Evolutionary conservation across 1,140 invertebrate genomes (phyloP).

Genomic region (Lepidurus couesii): DNA sequence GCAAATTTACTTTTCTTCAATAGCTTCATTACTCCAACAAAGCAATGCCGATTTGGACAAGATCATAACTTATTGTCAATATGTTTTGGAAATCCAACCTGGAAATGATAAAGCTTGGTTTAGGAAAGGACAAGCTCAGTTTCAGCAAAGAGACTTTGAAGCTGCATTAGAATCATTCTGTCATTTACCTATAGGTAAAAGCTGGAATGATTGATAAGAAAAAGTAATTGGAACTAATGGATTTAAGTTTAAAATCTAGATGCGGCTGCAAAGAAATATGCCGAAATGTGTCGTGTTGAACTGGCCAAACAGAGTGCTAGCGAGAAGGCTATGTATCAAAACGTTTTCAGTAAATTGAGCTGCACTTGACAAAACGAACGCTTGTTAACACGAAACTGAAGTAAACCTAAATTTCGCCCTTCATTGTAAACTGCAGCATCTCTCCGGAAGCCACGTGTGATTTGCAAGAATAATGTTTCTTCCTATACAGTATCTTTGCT

Average conservation of each 20-base stretch:
- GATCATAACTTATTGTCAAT: constrained; percentile 25
- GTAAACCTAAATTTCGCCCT: no score
- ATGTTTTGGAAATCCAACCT: not conserved
- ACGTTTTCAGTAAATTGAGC: constrained; percentile 1
- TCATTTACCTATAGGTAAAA: not conserved
- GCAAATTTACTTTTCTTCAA: not conserved
- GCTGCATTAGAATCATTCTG: constrained; percentile 2
- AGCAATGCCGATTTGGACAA: constrained; percentile 20
- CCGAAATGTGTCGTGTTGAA: not conserved
- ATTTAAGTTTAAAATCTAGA: not conserved
- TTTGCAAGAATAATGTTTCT: no score
- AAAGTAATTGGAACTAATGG: not conserved
- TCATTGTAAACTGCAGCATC: no score
- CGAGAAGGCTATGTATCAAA: constrained; percentile 4
- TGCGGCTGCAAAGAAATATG: not conserved
- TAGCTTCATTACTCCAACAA: constrained; percentile 25
- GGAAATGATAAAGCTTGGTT: constrained; percentile 26
- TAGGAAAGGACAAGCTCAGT: constrained; percentile 20
- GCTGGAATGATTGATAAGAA: not conserved
- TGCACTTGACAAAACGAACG: not conserved
- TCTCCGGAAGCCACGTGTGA: no score
- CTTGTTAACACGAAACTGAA: no score
- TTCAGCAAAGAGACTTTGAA: constrained; percentile 1
- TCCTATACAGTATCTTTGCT: no score
- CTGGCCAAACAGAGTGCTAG: not conserved